phyloP scores from a whole-genome alignment of 2,113 vertebrate species.

The Cinclus cinclus region DNA sequence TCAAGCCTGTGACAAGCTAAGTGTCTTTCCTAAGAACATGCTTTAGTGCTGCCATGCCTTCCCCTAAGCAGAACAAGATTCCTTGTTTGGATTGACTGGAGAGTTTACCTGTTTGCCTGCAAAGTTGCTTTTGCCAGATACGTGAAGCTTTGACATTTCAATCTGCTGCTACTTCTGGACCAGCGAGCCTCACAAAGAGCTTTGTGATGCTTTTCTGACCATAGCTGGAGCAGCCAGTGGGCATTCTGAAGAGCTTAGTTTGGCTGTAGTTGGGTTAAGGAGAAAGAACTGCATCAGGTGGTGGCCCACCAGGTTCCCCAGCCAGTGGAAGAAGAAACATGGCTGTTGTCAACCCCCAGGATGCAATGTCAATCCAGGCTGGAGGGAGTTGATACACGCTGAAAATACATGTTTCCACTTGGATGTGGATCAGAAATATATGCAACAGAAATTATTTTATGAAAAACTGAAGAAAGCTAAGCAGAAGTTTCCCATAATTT shows the following conservation, averaged over 20 bases:
- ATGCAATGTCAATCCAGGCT: not conserved
- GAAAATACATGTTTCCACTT: not conserved
- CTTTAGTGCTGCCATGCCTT: not conserved
- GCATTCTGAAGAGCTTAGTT: not conserved
- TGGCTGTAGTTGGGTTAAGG: not conserved
- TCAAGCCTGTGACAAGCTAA: not conserved
- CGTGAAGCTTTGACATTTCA: not conserved
- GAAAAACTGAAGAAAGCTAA: not conserved
- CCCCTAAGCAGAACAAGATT: not conserved
- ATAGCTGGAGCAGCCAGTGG: not conserved
- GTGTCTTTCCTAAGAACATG: not conserved
- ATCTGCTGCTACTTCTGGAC: not conserved
- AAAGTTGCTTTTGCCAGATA: not conserved
- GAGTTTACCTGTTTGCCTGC: not conserved
- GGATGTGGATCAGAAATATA: not conserved
- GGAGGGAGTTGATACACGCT: not conserved
- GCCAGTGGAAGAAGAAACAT: not conserved
- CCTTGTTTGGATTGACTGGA: not conserved
- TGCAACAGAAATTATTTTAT: not conserved
- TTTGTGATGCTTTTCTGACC: not conserved
- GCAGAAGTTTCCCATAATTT: not conserved
- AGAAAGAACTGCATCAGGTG: not conserved
- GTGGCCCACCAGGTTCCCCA: not conserved
- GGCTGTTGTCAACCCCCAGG: not conserved
- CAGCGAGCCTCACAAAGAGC: not conserved